Percentiles rank a stretch among this genome's conserved stretches.
These are phyloP conservation scores for Lomographa bimaculata DNA, from an alignment of 2,888 invertebrate genomes.

Conservation along the genomic window DNA sequence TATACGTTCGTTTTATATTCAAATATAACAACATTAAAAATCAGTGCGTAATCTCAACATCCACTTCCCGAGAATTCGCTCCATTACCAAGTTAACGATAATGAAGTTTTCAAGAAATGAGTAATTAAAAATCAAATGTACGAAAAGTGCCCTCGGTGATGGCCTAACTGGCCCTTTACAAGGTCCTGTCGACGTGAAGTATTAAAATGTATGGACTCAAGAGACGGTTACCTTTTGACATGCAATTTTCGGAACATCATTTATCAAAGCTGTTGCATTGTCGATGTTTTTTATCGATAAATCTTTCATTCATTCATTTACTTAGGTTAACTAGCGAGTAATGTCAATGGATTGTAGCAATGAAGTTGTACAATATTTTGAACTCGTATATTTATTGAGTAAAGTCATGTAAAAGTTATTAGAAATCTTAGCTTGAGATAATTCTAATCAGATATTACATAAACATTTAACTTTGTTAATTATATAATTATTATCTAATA, in stretches of 20 bases:
- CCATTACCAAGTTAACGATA: slow-evolving; percentile 5
- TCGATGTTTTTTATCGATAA: slow-evolving; percentile 51
- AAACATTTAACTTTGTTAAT: too few species aligned
- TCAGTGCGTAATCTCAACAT: too few species aligned
- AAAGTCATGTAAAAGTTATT: too few species aligned
- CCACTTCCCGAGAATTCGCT: too few species aligned
- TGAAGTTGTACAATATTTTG: too few species aligned
- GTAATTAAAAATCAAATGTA: slow-evolving; percentile 32
- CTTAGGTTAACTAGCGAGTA: slow-evolving; percentile 7
- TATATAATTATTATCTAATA: too few species aligned
- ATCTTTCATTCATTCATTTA: slow-evolving; percentile 16
- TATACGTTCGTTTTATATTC: too few species aligned
- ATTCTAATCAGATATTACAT: too few species aligned
- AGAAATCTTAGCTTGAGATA: too few species aligned
- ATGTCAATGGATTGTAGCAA: too few species aligned
- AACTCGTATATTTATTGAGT: too few species aligned
- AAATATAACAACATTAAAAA: too few species aligned
- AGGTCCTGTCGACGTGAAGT: slow-evolving; percentile 57
- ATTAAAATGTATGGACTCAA: slow-evolving; percentile 72
- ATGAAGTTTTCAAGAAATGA: slow-evolving; percentile 25
- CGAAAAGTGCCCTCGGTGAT: slow-evolving; percentile 54
- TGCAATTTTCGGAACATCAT: slow-evolving; percentile 79
- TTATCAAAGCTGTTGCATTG: slow-evolving; percentile 58
- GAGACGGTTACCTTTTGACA: slow-evolving; percentile 75
- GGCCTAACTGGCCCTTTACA: slow-evolving; percentile 53